Base-by-base conservation (phyloP, 2,797 vertebrate genomes). In the Girardinus metallicus region DNA sequence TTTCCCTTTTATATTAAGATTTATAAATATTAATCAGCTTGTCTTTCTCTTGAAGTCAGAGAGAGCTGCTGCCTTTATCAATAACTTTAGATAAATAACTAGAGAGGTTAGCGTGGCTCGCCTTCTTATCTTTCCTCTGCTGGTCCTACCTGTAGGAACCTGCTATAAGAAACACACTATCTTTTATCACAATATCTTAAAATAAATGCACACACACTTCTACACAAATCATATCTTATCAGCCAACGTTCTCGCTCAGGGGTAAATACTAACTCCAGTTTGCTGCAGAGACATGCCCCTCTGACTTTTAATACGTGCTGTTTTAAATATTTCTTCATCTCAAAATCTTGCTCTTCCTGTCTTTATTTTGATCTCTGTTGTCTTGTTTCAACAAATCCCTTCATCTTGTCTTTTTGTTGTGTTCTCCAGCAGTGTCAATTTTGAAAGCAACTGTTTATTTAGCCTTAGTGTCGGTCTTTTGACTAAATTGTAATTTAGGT, bases 221-320 rank as follows among this genome's bases (percentile, higher is more conserved):
- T 70, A 29, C 83, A 81, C 91, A 89, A 51, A 23, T 84, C 88
- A 36, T 89, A 90, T 87, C 76, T 90, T 77, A 78, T 57, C 88
- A 85, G 75, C 87, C 80, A 79, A 82, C 77, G 62, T 68, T 84
- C 80, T 88, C 88, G 86, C 83, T 77, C 72, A 66, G 84, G 92
- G 93, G 74, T 76, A 47, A 51, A 72, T 89, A 85, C 86, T 90
- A 81, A 89, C 89, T 89, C 86, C 88, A 78, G 82, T 82, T 79
- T 88, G 82, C 89, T 93, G 91, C 83, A 81, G 87, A 85, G 91
- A 92, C 93, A 87, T 92, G 92, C 87, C 88, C 66, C 73, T 85
- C 70, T 76, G 13, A 80, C 43, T 76, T 34, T 82, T 80, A 70
- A 53, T 34, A 29, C 43, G 66, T n/a, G 15, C 13, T 47, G 5